These are phyloP conservation scores for Charanyca ferruginea DNA, from an alignment of 2,888 invertebrate genomes.

Conservation along the genomic window DNA sequence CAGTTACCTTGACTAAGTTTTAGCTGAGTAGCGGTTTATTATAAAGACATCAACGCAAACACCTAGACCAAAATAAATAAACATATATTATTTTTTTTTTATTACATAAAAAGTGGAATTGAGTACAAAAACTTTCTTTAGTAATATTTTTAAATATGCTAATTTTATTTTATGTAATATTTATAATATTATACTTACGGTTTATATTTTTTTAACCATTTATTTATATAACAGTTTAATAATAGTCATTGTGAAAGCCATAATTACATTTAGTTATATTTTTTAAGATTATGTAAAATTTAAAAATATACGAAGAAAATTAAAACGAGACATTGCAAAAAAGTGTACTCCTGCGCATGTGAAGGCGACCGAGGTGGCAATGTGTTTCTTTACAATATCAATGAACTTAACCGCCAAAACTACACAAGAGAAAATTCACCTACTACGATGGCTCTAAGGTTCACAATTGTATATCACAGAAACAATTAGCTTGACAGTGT, in stretches of 20 bases:
- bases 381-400: conserved; percentile 58
- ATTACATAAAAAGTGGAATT: conserved; percentile 13
- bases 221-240: conserved; percentile 19
- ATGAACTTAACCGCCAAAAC: conserved; percentile 65
- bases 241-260: conserved; percentile 15
- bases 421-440: conserved; percentile 39
- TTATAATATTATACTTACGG: not conserved
- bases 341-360: conserved; percentile 86
- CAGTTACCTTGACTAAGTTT: conserved; percentile 49
- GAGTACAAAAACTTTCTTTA: conserved; percentile 34
- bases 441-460: conserved; percentile 27
- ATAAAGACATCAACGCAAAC: conserved; percentile 57
- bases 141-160: not conserved
- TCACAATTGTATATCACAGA: conserved; percentile 55
- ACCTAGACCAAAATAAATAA: not conserved
- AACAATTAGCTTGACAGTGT: conserved; percentile 77
- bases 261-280: conserved; percentile 9
- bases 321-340: conserved; percentile 82
- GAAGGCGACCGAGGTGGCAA: conserved; percentile 88
- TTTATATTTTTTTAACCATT: conserved; percentile 5
- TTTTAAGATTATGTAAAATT: conserved; percentile 22
- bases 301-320: conserved; percentile 73
- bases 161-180: conserved; percentile 27
- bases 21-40: conserved; percentile 29
- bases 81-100: not conserved